A percentile compares a stretch with the other conserved stretches of the same genome.
Conservation (phyloP, 30 jellyfish, hydroid and myxozoan genomes). For the Catostylus mosaicus region DNA sequence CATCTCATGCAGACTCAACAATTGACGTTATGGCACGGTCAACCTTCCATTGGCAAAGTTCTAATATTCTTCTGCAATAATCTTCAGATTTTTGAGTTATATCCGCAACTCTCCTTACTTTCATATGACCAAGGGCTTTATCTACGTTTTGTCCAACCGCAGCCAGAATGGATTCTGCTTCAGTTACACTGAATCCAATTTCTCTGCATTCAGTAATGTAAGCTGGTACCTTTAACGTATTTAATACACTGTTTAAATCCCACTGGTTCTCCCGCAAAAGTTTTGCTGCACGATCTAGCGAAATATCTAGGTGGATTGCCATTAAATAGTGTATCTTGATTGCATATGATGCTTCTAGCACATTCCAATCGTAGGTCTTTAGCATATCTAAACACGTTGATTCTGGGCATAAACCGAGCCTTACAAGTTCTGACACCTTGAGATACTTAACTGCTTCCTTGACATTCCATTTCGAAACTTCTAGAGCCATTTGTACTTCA, state of each 20-base stretch:
- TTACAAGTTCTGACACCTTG: slow-evolving; percentile 29
- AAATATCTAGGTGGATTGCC: slow-evolving; percentile 56
- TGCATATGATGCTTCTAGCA: slow-evolving; percentile 45
- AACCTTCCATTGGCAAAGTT: slow-evolving; percentile 79
- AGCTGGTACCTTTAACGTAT: slow-evolving; percentile 3
- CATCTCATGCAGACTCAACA: slow-evolving; percentile 13
- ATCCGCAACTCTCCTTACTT: slow-evolving; percentile 73
- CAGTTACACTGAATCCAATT: slow-evolving; percentile 24
- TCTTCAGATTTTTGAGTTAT: slow-evolving; percentile 79
- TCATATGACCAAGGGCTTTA: slow-evolving; percentile 62
- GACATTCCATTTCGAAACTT: slow-evolving; percentile 34
- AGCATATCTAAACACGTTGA: slow-evolving; percentile 41
- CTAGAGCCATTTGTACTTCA: slow-evolving; percentile 25
- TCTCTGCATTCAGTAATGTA: slow-evolving; percentile 20
- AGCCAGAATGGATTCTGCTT: slow-evolving; percentile 19
- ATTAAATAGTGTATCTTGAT: slow-evolving; percentile 47
- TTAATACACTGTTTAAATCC: slow-evolving; percentile 44
- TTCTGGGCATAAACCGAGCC: slow-evolving; percentile 45
- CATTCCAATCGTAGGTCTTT: slow-evolving; percentile 64
- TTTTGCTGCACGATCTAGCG: slow-evolving; percentile 43
- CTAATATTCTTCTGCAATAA: slow-evolving; percentile 60
- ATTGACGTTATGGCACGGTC: slow-evolving; percentile 75
- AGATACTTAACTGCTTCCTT: slow-evolving; percentile 47
- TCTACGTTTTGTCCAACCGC: slow-evolving; percentile 31
- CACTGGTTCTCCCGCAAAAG: slow-evolving; percentile 49